These are phyloP conservation scores for Ctenomys sociabilis DNA, from an alignment of 2,113 vertebrate genomes.

Conservation along the genomic window DNA sequence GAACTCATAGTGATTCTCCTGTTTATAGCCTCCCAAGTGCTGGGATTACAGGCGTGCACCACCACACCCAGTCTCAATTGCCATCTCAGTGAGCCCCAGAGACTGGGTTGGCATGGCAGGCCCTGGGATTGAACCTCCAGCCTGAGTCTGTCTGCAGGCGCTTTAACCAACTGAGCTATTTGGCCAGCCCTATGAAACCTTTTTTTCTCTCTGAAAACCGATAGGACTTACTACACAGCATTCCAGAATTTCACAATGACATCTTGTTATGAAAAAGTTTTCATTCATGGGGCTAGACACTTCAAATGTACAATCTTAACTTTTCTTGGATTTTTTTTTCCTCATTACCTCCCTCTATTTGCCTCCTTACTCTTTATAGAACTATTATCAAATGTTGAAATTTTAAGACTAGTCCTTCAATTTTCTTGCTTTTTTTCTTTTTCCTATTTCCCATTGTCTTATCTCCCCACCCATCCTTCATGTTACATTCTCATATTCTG, in stretches of 20 bases:
- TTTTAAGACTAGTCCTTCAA: not conserved
- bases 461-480: not conserved
- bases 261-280: not conserved
- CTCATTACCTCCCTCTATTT: not conserved
- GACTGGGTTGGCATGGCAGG: no score
- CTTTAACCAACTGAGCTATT: no score
- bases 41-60: no score
- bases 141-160: no score
- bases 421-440: not conserved
- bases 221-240: not conserved
- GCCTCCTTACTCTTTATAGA: not conserved
- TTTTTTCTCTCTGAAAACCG: not conserved
- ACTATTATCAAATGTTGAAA: not conserved
- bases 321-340: not conserved
- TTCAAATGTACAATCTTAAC: not conserved
- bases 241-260: not conserved
- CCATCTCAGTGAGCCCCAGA: no score
- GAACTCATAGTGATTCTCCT: no score
- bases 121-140: no score
- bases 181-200: not conserved
- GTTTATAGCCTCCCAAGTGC: no score
- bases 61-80: no score
- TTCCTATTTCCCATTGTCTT: conserved; percentile 24
- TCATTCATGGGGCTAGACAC: not conserved
- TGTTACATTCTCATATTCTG: not conserved